A percentile compares a stretch with the other conserved stretches of the same genome.
These are phyloP conservation scores for Dufourea novaeangliae DNA, from an alignment of 1,140 invertebrate genomes.

Conservation along the genomic window DNA sequence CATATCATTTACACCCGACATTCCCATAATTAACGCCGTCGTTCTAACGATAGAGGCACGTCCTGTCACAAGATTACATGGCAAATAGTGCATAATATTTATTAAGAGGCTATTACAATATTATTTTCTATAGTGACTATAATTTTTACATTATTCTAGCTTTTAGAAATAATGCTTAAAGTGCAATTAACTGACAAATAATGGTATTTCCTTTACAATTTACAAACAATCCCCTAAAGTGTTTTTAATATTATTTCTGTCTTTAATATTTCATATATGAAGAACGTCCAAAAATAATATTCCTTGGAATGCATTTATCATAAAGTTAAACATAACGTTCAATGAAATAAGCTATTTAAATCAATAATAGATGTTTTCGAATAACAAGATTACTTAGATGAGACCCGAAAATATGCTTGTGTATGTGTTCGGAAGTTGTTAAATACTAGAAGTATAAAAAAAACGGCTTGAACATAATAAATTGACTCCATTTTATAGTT, in stretches of 20 bases:
- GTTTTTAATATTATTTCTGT: neutral
- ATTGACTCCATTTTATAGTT: neutral
- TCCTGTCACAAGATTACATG: too few relatives aligned
- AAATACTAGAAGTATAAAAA: too few relatives aligned
- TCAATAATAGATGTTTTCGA: neutral
- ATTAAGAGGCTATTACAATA: too few relatives aligned
- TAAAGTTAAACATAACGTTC: neutral
- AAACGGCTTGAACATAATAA: too few relatives aligned
- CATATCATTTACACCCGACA: constrained; percentile 20
- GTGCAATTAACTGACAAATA: neutral
- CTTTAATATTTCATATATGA: neutral
- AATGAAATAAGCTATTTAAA: neutral
- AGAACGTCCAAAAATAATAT: neutral
- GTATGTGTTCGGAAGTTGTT: too few relatives aligned
- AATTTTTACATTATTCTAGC: too few relatives aligned
- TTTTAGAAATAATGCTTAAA: neutral
- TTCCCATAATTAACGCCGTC: constrained; percentile 34
- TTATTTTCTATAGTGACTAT: too few relatives aligned
- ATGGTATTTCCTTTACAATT: neutral
- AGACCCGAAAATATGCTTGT: too few relatives aligned
- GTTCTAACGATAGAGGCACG: neutral
- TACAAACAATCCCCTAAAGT: neutral
- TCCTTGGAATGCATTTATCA: neutral
- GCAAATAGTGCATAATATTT: too few relatives aligned
- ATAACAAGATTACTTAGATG: neutral